Base-by-base conservation (phyloP, 2,797 vertebrate species). In the Rhynchotus rufescens region DNA sequence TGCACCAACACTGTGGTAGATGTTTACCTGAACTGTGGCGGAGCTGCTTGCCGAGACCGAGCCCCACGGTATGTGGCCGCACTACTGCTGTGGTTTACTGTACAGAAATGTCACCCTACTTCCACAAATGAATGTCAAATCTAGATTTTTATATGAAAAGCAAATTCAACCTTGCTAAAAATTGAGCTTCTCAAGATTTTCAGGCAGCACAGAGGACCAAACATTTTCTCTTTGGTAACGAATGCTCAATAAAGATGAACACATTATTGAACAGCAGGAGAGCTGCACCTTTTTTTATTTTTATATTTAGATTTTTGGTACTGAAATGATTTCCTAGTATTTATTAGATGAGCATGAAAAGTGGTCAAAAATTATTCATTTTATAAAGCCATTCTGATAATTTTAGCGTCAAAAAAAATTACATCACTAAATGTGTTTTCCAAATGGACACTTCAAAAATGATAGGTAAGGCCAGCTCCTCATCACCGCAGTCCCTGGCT, bases 81-180 rank as follows among this genome's bases (percentile, higher is more conserved):
- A 12, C 30, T 26, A 20, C 47, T 64, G 22, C 3, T 15, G 4
- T 2, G 20, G 30, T 38, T 23, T 15, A 38, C 36, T 30, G 69
- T 38, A 45, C 20, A 1, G 40, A 36, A 65, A 61, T 30, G 1
- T 45, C 40, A 4, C 3, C 4, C 0, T 0, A 10, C 12, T 3
- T 38, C 44, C 75, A 65, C 14, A 57, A 52, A 11, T 0, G 1
- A 0, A 17, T 2, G 0, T 8, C 17, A 21, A 20, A n/a, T 7
- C 38, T 20, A 26, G 17, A 14, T 42, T 17, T 28, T 12, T 9
- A 26, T 34, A 7, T 2, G 10, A 17, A 11, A 45, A 36, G 14
- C 15, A n/a, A 32, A 6, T 34, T 68, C 10, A 38, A 7, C 28
- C 7, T 1, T 3, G 13, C 23, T n/a, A 45, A 60, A 81, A 44